Evolutionary conservation across 2,113 vertebrate species (phyloP).

Genomic region (Grantiella picta): DNA sequence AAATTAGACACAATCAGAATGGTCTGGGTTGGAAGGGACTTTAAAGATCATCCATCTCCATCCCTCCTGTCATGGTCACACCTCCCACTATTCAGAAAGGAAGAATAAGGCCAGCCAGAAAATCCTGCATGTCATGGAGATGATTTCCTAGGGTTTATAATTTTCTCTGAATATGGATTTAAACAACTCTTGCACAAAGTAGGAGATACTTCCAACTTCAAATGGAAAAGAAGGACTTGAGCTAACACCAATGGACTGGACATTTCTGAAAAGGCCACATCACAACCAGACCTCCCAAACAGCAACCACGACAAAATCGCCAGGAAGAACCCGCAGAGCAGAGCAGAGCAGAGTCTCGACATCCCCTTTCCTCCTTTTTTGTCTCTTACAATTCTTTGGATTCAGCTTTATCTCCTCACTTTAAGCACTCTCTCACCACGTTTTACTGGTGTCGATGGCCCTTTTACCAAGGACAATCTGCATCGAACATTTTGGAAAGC

Average conservation of each 20-base stretch:
- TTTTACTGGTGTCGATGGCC: neutral
- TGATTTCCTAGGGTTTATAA: neutral
- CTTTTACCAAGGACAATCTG: conserved; percentile 3
- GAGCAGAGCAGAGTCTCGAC: neutral
- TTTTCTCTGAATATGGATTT: neutral
- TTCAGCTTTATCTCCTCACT: neutral
- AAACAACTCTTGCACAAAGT: neutral
- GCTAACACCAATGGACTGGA: neutral
- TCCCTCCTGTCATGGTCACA: neutral
- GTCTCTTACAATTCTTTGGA: neutral
- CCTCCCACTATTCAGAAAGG: neutral
- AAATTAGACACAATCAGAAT: neutral
- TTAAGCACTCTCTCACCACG: neutral
- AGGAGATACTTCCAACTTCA: neutral
- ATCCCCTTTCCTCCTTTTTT: neutral
- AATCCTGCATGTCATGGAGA: neutral
- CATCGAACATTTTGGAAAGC: neutral
- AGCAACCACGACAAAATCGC: neutral
- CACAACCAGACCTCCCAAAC: neutral
- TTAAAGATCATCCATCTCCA: neutral
- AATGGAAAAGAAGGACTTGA: neutral
- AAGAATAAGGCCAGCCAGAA: neutral
- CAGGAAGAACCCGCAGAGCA: neutral
- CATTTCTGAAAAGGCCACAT: neutral
- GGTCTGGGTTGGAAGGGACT: neutral